Base-by-base conservation (phyloP, 2,797 vertebrate genomes). In the Ptychadena robeensis region DNA sequence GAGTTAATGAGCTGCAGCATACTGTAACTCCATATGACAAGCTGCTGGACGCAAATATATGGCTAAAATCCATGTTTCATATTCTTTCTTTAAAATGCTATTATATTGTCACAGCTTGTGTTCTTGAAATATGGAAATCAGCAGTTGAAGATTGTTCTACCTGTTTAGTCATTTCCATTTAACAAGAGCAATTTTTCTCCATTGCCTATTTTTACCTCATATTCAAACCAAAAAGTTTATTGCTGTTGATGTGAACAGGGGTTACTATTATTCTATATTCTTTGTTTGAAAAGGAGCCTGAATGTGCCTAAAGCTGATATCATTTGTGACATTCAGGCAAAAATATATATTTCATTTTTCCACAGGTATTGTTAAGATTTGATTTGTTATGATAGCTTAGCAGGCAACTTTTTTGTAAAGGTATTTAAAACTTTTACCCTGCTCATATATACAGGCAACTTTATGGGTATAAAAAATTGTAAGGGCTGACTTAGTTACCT, bases 51-150 rank as follows among this genome's bases (percentile, higher is more conserved):
- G 25, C 57, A 71, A 61, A 48, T 72, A 40, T 80, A 80, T 14
- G 15, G 64, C 27, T 72, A 59, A 70, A 61, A 80, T 30, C 44
- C 70, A 9, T 32, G 9, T 71, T 71, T 14, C 15, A 71, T 71
- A 44, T 44, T 40, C 53, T 31, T 32, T 71, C 44, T 80, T 80
- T 80, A 61, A 80, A 71, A 63, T 18, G 2, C 34, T 71, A 80
- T 80, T 80, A 70, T 80, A 34, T 61, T 80, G 77, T 70, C 67
- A 78, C 37, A 67, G 35, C 38, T 44, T 61, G 73, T 65, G 73
- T 76, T 76, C 61, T 32, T 76, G 61, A 76, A 76, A 53, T 53
- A 53, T 53, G 44, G 44, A 53, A 53, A 76, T 76, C 22, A 63
- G 48, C 57, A 63, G 18, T 27, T 65, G 61, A 76, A 25, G 37